Evolutionary conservation across 2,113 vertebrate species (phyloP), one percentile per base, ranked within the genome.

Genomic region (Ursus arctos): DNA sequence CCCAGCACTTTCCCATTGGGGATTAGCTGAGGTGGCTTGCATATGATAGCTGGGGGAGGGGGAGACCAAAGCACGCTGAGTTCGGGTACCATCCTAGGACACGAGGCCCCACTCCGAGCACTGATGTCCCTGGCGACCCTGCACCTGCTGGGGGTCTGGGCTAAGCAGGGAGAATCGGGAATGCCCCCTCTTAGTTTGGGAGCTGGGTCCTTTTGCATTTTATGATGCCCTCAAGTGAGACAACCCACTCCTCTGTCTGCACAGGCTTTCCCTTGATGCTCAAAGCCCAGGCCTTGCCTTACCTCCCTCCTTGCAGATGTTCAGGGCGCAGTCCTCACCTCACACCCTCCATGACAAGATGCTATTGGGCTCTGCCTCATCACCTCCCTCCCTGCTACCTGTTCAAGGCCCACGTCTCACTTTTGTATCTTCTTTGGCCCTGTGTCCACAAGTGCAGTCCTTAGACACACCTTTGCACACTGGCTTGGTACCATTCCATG

Each of bases 401-500:
- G 8, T 18, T 85, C 76, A 53, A n/a, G 36, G 65, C 11, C 47
- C 61, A 53, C 4, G 3, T 18, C 18, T 92, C 47, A 69, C 57
- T 16, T 67, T 49, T 22, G 24, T 12, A 6, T 24, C 67, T 80
- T 74, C 22, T 88, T 43, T 59, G 53, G 3, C 59, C 21, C 49
- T n/a, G 24, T 1, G 1, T 22, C 61, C 18, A 33, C 12, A 33
- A 13, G 57, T 55, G 51, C 59, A 11, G 40, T 59, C 80, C 83
- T 61, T 0, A 12, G 33, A 57, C 97, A 72, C 97, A 99, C 99
- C 99, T 99, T 99, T 99, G 98, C 99, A 99, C 96, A 98, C 91
- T 0, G 99, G 99, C 91, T 99, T 99, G 98, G 99, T 99, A 80
- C 99, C 99, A 0, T 99, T 99, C 99, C 99, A 99, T 1, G 99